Base-by-base conservation (phyloP, 2,888 invertebrate genomes). In the Drosophila birchii region DNA sequence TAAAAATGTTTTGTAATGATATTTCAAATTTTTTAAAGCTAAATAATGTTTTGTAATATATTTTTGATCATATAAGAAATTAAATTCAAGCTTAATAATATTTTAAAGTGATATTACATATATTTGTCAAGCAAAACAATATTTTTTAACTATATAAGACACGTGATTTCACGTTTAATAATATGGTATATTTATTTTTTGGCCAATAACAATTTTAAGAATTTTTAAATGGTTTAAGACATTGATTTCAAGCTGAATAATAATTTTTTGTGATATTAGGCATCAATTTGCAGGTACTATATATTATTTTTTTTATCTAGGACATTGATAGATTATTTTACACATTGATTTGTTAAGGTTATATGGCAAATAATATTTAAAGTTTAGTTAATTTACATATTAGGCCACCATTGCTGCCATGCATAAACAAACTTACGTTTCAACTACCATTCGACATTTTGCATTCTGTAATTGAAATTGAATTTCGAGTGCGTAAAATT, bases 401-500 rank as follows among this genome's bases (percentile, higher is more conserved):
- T 26, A 26, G 4, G 26, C 53, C 26, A 53, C 51, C 51, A 32
- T 20, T 14, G 34, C n/a, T 12, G 47, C 47, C 38, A 62, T 12
- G 14, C 68, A 49, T 49, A 7, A 6, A 29, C 1, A 34, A 29
- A 39, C 26, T 39, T 23, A 38, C 23, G 32, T 49, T 45, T 54
- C 75, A 64, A 66, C 75, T 75, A 56, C 11, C 55, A 49, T 47
- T 38, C 39, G 9, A 39, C 32, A 39, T 32, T 29, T 20, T 60
- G 60, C n/a, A 43, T 36, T 53, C 44, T 29, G 53, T 23, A 39
- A 32, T 55, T 39, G 49, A 74, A 88, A 89, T 85, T 89, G 80
- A 86, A 82, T 82, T 85, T 85, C 82, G 88, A 85, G 85, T 89
- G 87, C 85, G 78, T 79, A 79, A 78, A 87, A 89, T 89, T 85